Percentiles rank a stretch among this genome's conserved stretches.
Evolutionary conservation across 2,113 vertebrate species (phyloP).

Genomic region (Neodontobutis hainanensis): DNA sequence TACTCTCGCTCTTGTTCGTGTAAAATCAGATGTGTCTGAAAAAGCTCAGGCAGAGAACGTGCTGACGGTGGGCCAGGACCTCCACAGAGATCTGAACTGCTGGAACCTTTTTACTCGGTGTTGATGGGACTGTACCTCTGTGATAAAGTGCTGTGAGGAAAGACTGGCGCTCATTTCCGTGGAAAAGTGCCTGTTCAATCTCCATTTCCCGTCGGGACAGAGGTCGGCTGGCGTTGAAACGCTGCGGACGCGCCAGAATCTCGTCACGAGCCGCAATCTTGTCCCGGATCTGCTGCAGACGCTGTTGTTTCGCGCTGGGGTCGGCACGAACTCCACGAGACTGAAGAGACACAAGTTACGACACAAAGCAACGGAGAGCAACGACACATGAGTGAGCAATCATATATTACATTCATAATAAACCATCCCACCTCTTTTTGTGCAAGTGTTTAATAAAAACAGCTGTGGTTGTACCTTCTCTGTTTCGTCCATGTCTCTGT

Average conservation of each 20-base stretch:
- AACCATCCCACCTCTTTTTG: too few relatives aligned
- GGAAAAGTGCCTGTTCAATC: conserved; percentile 92
- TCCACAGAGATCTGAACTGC: too few relatives aligned
- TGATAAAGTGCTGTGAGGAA: conserved; percentile 93
- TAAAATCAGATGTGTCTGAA: too few relatives aligned
- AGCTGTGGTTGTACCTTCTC: conserved; percentile 56
- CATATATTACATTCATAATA: too few relatives aligned
- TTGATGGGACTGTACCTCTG: conserved; percentile 74
- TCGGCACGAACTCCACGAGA: conserved; percentile 82
- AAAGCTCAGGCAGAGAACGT: too few relatives aligned
- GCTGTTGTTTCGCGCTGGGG: conserved; percentile 82
- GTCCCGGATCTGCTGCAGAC: conserved; percentile 86
- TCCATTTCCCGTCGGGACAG: conserved; percentile 94
- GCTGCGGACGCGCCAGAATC: conserved; percentile 87
- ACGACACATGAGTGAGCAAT: too few relatives aligned
- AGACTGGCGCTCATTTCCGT: conserved; percentile 85
- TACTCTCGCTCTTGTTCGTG: too few relatives aligned
- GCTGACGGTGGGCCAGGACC: too few relatives aligned
- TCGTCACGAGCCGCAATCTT: conserved; percentile 85
- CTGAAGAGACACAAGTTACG: conserved; percentile 55
- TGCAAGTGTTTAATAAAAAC: too few relatives aligned
- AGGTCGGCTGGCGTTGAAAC: conserved; percentile 88
- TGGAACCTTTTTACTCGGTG: too few relatives aligned
- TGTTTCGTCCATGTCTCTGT: conserved; percentile 65
- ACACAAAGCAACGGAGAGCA: too few relatives aligned